Percentiles rank a stretch among this genome's conserved stretches.
phyloP scores from a whole-genome alignment of 2,888 invertebrate genomes.

The Oscheius sp. region DNA sequence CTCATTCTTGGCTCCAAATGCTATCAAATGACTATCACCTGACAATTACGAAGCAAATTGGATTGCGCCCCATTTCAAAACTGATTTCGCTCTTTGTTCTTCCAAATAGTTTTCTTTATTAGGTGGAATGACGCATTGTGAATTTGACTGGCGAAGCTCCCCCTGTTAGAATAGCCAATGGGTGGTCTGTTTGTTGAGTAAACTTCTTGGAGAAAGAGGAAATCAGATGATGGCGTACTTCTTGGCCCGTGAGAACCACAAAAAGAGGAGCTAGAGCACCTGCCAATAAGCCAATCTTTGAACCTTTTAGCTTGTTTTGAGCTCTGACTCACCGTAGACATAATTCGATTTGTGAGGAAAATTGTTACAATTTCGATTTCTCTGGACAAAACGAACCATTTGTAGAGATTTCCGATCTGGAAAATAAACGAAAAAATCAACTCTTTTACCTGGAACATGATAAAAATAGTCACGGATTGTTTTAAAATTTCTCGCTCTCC shows the following conservation, averaged over 20 bases:
- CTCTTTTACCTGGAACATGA: not conserved
- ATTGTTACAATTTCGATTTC: not conserved
- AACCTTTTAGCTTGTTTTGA: not conserved
- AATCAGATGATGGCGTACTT: not conserved
- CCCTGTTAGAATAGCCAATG: not conserved
- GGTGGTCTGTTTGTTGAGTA: not conserved
- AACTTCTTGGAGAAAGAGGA: not conserved
- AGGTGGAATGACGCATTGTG: constrained; percentile 1
- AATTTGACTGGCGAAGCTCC: not conserved
- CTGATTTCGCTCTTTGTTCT: no score
- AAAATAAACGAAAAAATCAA: no score
- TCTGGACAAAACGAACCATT: no score
- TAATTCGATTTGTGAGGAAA: not conserved
- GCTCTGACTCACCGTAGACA: not conserved
- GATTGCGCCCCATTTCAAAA: no score
- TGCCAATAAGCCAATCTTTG: not conserved
- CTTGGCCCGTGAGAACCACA: constrained; percentile 4
- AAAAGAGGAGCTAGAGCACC: constrained; percentile 13
- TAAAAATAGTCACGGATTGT: constrained; percentile 12
- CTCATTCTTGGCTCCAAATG: no score
- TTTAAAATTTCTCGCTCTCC: constrained; percentile 11
- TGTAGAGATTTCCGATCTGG: no score
- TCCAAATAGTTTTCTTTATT: no score
- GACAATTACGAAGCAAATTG: no score
- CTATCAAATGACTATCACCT: no score